These are phyloP conservation scores for Aphelenchoides avenae DNA, from an alignment of 1,140 invertebrate species.

Conservation along the genomic window DNA sequence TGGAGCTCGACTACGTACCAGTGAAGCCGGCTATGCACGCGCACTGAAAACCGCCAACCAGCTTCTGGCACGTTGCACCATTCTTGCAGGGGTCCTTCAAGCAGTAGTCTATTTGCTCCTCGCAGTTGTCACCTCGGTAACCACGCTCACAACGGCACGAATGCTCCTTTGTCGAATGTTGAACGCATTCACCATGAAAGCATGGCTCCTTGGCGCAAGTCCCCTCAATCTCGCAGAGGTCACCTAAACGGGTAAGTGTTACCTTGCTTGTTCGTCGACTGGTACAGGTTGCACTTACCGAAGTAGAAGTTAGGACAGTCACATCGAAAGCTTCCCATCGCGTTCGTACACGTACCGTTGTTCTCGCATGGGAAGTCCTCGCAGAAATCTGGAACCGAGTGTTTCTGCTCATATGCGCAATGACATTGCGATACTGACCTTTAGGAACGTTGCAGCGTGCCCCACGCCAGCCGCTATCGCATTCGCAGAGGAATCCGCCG, in stretches of 20 bases:
- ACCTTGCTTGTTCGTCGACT: conserved; percentile 4
- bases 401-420: no score
- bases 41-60: conserved; percentile 44
- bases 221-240: conserved; percentile 46
- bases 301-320: conserved; percentile 44
- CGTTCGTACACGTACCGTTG: conserved; percentile 40
- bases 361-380: conserved; percentile 46
- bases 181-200: conserved; percentile 45
- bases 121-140: conserved; percentile 59
- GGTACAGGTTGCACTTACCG: conserved; percentile 13
- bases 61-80: conserved; percentile 43
- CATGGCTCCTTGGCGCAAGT: conserved; percentile 46
- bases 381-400: no score
- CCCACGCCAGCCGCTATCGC: no score
- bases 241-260: conserved; percentile 36
- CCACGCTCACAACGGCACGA: conserved; percentile 58
- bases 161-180: conserved; percentile 44
- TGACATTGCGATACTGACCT: no score
- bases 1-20: conserved; percentile 24
- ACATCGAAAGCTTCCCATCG: conserved; percentile 31
- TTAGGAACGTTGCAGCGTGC: no score
- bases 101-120: conserved; percentile 57
- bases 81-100: conserved; percentile 48
- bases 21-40: conserved; percentile 49
- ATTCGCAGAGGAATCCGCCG: no score